Percentiles rank a stretch among this genome's conserved stretches.
Conservation (phyloP, 2,797 vertebrate genomes). For the Parauchenoglanis punctatus region DNA sequence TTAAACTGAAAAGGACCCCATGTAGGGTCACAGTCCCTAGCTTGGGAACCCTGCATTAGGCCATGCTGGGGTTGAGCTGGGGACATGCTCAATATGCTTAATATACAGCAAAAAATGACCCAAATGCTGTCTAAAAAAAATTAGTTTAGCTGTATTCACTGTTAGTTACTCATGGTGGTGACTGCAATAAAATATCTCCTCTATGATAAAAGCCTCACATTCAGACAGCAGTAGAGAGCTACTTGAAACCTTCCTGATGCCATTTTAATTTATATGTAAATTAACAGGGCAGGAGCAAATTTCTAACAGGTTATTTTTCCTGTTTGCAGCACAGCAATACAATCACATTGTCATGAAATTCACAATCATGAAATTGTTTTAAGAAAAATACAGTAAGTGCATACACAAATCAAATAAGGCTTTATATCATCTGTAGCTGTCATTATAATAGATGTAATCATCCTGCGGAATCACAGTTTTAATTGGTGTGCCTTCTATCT, state of each 20-base stretch:
- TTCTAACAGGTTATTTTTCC: not conserved
- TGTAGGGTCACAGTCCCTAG: not conserved
- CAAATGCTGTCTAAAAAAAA: not conserved
- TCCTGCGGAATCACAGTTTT: not conserved
- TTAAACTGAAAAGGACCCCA: too few relatives aligned
- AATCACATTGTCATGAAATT: not conserved
- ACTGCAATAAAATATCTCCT: not conserved
- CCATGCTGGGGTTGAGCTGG: not conserved
- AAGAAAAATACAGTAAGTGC: not conserved
- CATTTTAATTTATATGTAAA: constrained; percentile 4
- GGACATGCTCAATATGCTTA: not conserved
- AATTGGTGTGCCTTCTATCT: constrained; percentile 1
- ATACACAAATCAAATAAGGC: not conserved
- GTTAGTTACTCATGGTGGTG: not conserved
- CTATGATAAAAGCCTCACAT: not conserved
- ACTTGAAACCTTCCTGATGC: not conserved
- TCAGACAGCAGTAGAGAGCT: not conserved
- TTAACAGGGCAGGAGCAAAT: not conserved
- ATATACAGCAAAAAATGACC: not conserved
- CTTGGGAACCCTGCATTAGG: not conserved
- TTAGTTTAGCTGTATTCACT: not conserved
- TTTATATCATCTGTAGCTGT: not conserved
- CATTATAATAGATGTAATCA: constrained; percentile 8
- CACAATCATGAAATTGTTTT: not conserved
- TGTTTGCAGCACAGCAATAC: not conserved